Base-by-base conservation (phyloP, 2,888 invertebrate species). In the Chelonus formosanus region DNA sequence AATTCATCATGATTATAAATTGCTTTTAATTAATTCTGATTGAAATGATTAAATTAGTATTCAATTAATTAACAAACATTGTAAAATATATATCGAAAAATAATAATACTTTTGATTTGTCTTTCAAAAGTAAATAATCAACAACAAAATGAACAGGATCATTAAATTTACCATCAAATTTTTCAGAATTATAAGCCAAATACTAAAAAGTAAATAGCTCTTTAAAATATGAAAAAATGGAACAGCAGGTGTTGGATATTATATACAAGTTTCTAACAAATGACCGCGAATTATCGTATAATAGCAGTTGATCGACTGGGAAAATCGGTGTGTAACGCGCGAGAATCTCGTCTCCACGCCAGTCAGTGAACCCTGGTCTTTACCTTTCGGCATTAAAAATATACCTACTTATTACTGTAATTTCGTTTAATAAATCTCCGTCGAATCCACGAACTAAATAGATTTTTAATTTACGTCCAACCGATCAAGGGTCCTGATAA, bases 341-440 rank as follows among this genome's bases (percentile, higher is more conserved):
- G 52, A 20, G n/a, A 31, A 34, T 45, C 35, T 48, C 54, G 45
- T 53, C 54, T 10, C 52, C 43, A 61, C 36, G 52, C 20, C 45
- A 48, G 31, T 55, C 31, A 63, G 10, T 50, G 34, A 5, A 10
- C 35, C 54, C 45, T n/a, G 36, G 44, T 44, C 34, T 54, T 63
- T 31, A 20, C 50, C 57, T 36, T 63, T 44, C 35, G 50, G 35
- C 54, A 70, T 67, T 71, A 73, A 69, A 73, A 69, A 73, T 68
- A 66, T 70, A 36, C 67, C 65, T 62, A 63, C 53, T 75, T 74
- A 73, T 78, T 73, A 73, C 73, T 68, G 71, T 76, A 75, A 79
- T 78, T 75, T 75, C 67, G 71, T 74, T 77, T 70, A 74, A 79
- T 76, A 78, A 75, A 79, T 79, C 73, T 64, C 56, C 63, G 68